A percentile compares a stretch with the other conserved stretches of the same genome.
Conservation (phyloP, 2,888 invertebrate genomes). For the Rhagonycha lutea region DNA sequence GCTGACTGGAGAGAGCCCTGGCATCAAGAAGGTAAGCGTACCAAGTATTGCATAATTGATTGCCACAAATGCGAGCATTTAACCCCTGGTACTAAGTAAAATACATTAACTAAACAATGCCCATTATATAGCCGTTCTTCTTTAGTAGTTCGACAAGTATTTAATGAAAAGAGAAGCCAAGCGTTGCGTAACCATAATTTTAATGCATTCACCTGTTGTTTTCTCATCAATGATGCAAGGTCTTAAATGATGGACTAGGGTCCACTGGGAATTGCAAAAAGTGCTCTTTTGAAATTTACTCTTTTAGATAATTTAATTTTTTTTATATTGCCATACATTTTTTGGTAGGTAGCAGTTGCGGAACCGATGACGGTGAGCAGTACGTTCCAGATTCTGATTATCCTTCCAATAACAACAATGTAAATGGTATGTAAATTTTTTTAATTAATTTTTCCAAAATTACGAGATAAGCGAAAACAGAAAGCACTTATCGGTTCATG, state of each 20-base stretch:
- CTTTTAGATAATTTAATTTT: constrained; percentile 14
- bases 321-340: neutral
- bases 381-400: constrained; percentile 57
- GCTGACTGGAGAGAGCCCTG: constrained; percentile 55
- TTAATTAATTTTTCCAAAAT: neutral
- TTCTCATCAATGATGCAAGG: constrained; percentile 46
- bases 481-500: constrained; percentile 2
- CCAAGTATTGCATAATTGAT: constrained; percentile 51
- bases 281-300: constrained; percentile 23
- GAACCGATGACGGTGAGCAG: constrained; percentile 60
- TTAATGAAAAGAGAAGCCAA: constrained; percentile 12
- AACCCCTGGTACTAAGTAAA: constrained; percentile 45
- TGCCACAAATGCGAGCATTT: constrained; percentile 49
- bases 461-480: neutral
- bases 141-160: neutral
- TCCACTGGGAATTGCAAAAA: constrained; percentile 35
- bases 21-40: constrained; percentile 57
- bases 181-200: constrained; percentile 14
- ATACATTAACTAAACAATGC: constrained; percentile 33
- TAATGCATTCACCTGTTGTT: constrained; percentile 48
- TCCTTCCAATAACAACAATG: constrained; percentile 31
- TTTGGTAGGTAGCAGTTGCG: constrained; percentile 58
- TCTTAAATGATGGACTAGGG: constrained; percentile 50
- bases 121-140: constrained; percentile 19
- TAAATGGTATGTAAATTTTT: constrained; percentile 16